Conservation (phyloP, 2,113 vertebrate genomes). For the Coreoperca whiteheadi region DNA sequence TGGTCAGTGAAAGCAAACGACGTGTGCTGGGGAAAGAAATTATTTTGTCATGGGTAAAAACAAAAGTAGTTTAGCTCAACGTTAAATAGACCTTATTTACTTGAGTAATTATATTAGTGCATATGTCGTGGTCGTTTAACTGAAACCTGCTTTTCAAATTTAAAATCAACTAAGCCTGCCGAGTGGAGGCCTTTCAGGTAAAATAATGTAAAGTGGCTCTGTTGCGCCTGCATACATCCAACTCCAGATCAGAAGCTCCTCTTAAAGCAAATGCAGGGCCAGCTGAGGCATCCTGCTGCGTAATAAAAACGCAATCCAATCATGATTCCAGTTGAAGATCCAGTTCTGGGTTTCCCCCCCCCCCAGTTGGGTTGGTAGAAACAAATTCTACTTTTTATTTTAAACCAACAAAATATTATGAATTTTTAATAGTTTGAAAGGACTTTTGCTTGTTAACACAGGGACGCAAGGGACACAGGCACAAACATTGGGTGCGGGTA, state of each 20-base stretch:
- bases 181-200: background rate
- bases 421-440: no score
- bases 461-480: background rate
- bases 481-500: background rate
- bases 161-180: background rate
- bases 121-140: no score
- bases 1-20: background rate
- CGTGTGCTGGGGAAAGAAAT: background rate
- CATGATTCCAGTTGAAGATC: background rate
- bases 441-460: background rate
- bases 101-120: background rate
- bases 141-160: background rate
- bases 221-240: background rate
- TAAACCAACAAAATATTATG: background rate
- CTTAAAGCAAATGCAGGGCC: background rate
- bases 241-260: background rate
- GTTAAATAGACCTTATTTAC: background rate
- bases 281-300: background rate
- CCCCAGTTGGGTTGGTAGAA: background rate
- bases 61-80: background rate
- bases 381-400: background rate
- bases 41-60: background rate
- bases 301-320: constrained; percentile 5
- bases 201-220: background rate
- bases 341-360: no score